Base-by-base conservation (phyloP, 2,888 invertebrate species). In the Rotaria magnacalcarata region DNA sequence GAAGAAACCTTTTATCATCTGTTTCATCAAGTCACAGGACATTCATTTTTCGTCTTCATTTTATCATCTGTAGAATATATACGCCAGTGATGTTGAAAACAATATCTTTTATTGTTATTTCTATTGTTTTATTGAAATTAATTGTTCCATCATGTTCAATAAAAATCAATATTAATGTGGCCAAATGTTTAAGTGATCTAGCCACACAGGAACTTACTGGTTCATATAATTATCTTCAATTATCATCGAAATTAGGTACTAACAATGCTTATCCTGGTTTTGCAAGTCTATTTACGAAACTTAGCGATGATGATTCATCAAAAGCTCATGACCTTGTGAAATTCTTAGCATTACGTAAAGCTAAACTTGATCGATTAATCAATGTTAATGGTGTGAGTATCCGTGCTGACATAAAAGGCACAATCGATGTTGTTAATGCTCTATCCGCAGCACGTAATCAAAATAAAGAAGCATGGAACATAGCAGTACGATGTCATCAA, bases 211-310 rank as follows among this genome's bases (percentile, higher is more conserved):
- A 80, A 80, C 14, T 80, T 47, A 11, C 80, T 2, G 16, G 24
- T 47, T 47, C 43, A 47, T 80, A 80, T n/a, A 80, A 80, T 80
- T 80, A 80, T 80, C 47, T 80, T 19, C 80, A 80, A 80, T 43
- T 80, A 47, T 80, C 80, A 80, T 80, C 43, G 8, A 80, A 80
- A n/a, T 24, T 80, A 14, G 80, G 80, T 47, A 47, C 80, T 11
- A 24, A 19, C 14, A 21, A 80, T 47, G 80, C 47, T 43, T 80
- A 47, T 47, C 47, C 80, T 11, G 80, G 80, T 14, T 80, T 80
- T 47, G 24, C 47, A n/a, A 80, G 80, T 80, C 11, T 80, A 47
- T 80, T 47, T n/a, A 24, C 47, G 0, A 43, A 80, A 47, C 4
- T 80, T n/a, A 80, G 80, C 47, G 47, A 80, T n/a, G 80, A 80